Evolutionary conservation across 2,797 vertebrate species (phyloP).

Genomic region (Hippocampus kuda): DNA sequence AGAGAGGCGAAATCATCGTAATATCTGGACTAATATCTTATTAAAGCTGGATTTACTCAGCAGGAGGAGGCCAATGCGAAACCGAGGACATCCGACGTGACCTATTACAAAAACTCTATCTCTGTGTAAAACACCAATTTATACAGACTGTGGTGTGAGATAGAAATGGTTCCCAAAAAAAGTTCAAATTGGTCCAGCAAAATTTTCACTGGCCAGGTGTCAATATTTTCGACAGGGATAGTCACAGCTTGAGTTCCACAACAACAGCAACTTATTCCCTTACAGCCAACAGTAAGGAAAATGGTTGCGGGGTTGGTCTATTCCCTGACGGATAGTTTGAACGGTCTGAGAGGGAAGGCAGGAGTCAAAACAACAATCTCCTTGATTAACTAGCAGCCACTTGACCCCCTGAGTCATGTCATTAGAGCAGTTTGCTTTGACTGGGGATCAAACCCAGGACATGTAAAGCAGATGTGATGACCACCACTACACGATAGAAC

Average conservation of each 20-base stretch:
- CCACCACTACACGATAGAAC: background rate
- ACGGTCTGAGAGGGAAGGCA: background rate
- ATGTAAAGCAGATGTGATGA: slow-evolving; percentile 4
- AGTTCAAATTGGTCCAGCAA: background rate
- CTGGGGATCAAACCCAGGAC: background rate
- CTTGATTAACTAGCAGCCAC: slow-evolving; percentile 1
- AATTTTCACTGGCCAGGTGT: background rate
- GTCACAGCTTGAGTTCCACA: background rate
- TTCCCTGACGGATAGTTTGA: background rate
- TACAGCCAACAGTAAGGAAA: background rate
- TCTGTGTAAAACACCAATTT: background rate
- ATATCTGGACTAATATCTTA: slow-evolving; percentile 7
- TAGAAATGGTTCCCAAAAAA: background rate
- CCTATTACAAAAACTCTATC: slow-evolving; percentile 21
- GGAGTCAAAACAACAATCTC: slow-evolving; percentile 1
- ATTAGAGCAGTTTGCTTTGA: background rate
- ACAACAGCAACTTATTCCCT: background rate
- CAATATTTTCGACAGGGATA: background rate
- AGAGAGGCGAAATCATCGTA: background rate
- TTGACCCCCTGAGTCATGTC: background rate
- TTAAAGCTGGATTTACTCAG: background rate
- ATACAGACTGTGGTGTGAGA: background rate
- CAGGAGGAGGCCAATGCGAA: background rate
- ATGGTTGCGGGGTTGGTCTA: background rate
- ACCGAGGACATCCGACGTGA: slow-evolving; percentile 29